These are phyloP conservation scores for Ictalurus punctatus DNA, from an alignment of 2,113 vertebrate species.

Conservation along the genomic window DNA sequence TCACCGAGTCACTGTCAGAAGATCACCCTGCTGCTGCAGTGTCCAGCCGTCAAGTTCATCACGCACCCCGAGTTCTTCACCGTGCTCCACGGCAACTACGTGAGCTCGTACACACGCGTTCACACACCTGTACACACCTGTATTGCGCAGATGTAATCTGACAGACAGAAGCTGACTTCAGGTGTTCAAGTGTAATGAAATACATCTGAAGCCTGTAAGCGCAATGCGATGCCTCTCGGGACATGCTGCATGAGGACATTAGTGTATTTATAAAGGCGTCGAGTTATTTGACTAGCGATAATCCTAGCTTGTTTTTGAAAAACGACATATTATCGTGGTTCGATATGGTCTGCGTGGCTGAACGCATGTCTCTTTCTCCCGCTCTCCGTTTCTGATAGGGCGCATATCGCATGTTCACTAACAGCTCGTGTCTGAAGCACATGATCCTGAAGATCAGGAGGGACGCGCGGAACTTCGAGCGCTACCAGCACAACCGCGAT, in stretches of 20 bases:
- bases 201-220: neutral
- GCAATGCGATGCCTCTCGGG: neutral
- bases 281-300: neutral
- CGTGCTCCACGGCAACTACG: constrained; percentile 85
- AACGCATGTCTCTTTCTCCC: neutral
- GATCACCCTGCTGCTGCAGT: constrained; percentile 84
- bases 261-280: neutral
- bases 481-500: constrained; percentile 90
- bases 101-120: constrained; percentile 64
- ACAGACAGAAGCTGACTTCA: neutral
- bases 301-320: too few species aligned
- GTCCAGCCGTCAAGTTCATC: constrained; percentile 88
- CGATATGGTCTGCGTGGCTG: neutral
- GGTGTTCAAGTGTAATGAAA: neutral
- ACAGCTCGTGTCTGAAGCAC: constrained; percentile 88
- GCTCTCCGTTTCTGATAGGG: constrained; percentile 64
- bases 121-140: neutral
- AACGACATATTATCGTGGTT: neutral
- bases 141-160: neutral
- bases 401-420: constrained; percentile 88
- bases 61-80: constrained; percentile 90
- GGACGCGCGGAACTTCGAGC: constrained; percentile 86
- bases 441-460: constrained; percentile 88
- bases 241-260: neutral
- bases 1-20: constrained; percentile 84